phyloP scores from a whole-genome alignment of 2,113 vertebrate genomes.

The Misgurnus anguillicaudatus region DNA sequence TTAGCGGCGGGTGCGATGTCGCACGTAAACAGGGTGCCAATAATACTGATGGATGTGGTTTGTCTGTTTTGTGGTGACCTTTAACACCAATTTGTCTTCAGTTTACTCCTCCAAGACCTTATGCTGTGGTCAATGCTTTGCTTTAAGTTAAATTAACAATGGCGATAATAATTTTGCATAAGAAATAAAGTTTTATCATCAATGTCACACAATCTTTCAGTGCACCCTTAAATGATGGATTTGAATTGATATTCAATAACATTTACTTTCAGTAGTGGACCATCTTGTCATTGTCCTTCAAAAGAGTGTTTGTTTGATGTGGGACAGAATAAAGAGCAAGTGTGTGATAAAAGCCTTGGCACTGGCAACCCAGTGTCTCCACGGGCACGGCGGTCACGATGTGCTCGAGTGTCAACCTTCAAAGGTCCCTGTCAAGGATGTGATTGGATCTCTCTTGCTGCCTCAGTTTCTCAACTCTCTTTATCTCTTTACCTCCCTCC shows the following conservation, averaged over 20 bases:
- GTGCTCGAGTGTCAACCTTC: slow-evolving; percentile 31
- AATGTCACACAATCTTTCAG: no score
- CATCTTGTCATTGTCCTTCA: neutral
- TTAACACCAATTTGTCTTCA: slow-evolving; percentile 25
- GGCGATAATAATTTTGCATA: no score
- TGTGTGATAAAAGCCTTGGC: slow-evolving; percentile 37
- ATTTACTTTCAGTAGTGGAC: neutral
- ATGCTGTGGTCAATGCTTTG: neutral
- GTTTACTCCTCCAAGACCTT: neutral
- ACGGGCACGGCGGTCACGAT: slow-evolving; percentile 24
- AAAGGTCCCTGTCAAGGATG: slow-evolving; percentile 35
- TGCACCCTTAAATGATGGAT: neutral
- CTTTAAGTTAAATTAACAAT: neutral
- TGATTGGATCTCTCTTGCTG: slow-evolving; percentile 31
- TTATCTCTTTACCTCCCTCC: slow-evolving; percentile 15
- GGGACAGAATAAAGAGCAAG: slow-evolving; percentile 24
- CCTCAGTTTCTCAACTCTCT: slow-evolving; percentile 27
- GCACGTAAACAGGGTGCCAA: slow-evolving; percentile 18
- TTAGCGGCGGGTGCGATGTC: neutral
- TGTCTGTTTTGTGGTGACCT: slow-evolving; percentile 20
- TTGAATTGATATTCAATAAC: neutral
- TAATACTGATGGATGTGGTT: slow-evolving; percentile 40
- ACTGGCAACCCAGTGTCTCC: slow-evolving; percentile 10
- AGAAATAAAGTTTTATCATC: no score
- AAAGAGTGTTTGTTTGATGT: slow-evolving; percentile 9